phyloP scores from a whole-genome alignment of 2,888 invertebrate genomes.

The Drosophila subquinaria region DNA sequence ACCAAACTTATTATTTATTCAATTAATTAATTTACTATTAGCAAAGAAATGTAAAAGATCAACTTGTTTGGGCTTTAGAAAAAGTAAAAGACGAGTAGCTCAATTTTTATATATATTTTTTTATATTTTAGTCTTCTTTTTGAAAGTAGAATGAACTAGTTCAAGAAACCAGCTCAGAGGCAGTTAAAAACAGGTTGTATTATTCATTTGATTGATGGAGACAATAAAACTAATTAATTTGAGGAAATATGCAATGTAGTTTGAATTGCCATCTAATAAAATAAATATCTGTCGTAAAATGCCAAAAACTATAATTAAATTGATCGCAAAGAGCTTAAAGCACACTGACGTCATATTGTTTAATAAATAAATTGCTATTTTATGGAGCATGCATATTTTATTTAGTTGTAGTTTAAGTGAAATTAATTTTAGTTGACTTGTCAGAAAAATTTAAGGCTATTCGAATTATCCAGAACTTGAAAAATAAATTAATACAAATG shows the following conservation, averaged over 20 bases:
- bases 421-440: not conserved
- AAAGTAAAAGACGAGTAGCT: constrained; percentile 23
- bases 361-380: not conserved
- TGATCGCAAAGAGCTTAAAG: not conserved
- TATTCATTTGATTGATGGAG: constrained; percentile 55
- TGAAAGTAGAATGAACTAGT: constrained; percentile 61
- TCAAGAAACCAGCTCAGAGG: constrained; percentile 49
- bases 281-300: constrained; percentile 7
- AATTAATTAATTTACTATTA: constrained; percentile 17
- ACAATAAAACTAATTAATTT: constrained; percentile 56
- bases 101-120: not conserved
- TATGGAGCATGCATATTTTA: not conserved
- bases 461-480: not conserved
- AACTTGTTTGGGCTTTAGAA: not conserved
- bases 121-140: constrained; percentile 17
- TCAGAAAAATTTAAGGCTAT: not conserved
- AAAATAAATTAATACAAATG: not conserved
- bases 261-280: constrained; percentile 9
- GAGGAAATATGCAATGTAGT: constrained; percentile 28
- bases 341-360: not conserved
- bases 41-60: constrained; percentile 2
- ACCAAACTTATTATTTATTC: constrained; percentile 13
- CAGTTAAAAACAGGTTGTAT: constrained; percentile 49
- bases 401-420: not conserved
- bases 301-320: not conserved